Conservation (phyloP, 2,113 vertebrate species). For the Alaudala cheleensis region DNA sequence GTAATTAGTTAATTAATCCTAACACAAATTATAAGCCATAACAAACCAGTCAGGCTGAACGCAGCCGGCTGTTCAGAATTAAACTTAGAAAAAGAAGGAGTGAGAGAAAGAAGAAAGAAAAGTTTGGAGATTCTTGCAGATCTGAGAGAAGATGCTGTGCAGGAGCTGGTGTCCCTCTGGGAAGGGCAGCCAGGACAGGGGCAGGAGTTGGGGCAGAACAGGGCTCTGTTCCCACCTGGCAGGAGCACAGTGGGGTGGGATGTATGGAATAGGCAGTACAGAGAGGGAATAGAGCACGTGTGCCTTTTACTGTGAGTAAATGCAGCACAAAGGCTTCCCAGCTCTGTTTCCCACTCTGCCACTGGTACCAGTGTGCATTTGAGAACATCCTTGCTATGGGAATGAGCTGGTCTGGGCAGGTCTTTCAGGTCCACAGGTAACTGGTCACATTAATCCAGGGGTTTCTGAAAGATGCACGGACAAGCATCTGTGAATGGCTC, state of each 20-base stretch:
- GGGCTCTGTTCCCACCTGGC: neutral
- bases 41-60: slow-evolving; percentile 99
- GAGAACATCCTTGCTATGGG: neutral
- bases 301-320: neutral
- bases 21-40: slow-evolving; percentile 99
- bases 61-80: slow-evolving; percentile 83
- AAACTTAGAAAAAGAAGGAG: slow-evolving; percentile 70
- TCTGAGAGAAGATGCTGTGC: neutral
- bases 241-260: rapidly evolving
- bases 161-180: neutral
- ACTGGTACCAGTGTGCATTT: neutral
- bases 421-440: neutral
- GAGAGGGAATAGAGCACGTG: no score
- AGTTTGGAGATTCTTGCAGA: slow-evolving; percentile 3
- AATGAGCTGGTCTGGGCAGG: neutral
- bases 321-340: neutral
- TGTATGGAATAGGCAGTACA: neutral
- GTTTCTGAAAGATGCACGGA: rapidly evolving
- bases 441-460: neutral
- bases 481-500: neutral
- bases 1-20: slow-evolving; percentile 99
- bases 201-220: neutral
- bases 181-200: neutral
- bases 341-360: neutral
- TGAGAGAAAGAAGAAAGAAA: slow-evolving; percentile 26